Percentiles rank a stretch among this genome's conserved stretches.
phyloP scores from a whole-genome alignment of 2,113 vertebrate genomes.

The Ophthalmolycus amberensis region DNA sequence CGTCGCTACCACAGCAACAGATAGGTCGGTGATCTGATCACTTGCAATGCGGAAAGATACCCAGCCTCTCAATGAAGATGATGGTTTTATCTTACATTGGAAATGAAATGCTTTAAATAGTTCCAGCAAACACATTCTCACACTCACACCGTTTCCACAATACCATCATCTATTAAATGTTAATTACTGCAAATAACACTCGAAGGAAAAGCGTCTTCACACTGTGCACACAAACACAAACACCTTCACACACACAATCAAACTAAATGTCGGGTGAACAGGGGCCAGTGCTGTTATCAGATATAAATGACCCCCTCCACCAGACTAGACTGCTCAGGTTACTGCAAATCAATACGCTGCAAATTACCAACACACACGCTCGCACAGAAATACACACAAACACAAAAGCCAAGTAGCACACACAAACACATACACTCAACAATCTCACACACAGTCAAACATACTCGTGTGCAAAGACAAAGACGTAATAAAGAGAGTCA shows the following conservation, averaged over 20 bases:
- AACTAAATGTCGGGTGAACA: slow-evolving; percentile 64
- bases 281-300: slow-evolving; percentile 66
- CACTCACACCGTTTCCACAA: neutral
- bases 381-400: slow-evolving; percentile 33
- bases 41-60: neutral
- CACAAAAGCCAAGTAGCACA: slow-evolving; percentile 4
- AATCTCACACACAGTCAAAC: slow-evolving; percentile 37
- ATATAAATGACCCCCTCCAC: slow-evolving; percentile 72
- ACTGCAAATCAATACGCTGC: slow-evolving; percentile 76
- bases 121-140: slow-evolving; percentile 6
- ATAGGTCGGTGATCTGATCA: neutral
- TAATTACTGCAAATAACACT: slow-evolving; percentile 64
- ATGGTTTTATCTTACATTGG: slow-evolving; percentile 11
- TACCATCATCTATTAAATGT: slow-evolving; percentile 50
- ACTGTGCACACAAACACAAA: neutral
- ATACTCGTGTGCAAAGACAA: slow-evolving; percentile 29
- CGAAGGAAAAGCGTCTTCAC: slow-evolving; percentile 15
- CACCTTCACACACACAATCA: slow-evolving; percentile 24
- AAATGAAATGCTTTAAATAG: slow-evolving; percentile 15
- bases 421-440: slow-evolving; percentile 3
- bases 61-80: slow-evolving; percentile 30
- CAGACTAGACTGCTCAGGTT: slow-evolving; percentile 74
- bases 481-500: slow-evolving; percentile 54
- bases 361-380: slow-evolving; percentile 64
- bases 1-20: neutral